Conservation (phyloP, 2,797 vertebrate species). For the Setipinna tenuifilis region DNA sequence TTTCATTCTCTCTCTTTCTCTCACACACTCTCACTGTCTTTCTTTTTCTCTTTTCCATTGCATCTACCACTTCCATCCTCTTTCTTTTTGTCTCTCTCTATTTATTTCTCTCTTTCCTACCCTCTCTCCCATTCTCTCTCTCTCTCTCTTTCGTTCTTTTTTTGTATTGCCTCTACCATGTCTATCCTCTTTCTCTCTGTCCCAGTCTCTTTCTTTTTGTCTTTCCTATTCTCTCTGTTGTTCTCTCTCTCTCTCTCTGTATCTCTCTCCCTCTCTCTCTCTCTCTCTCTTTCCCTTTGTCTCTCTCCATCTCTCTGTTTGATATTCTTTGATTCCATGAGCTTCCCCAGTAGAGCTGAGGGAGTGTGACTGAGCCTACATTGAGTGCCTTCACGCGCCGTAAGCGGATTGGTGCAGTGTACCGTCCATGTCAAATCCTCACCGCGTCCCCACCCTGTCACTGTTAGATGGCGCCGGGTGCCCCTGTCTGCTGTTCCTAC, state of each 20-base stretch:
- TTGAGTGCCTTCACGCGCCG: background rate
- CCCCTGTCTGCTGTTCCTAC: background rate
- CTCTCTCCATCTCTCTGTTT: background rate
- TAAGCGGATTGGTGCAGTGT: conserved; percentile 10
- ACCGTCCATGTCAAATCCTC: conserved; percentile 3
- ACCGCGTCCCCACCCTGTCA: background rate
- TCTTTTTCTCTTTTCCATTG: background rate
- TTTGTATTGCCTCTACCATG: no score
- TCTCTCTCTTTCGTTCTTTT: no score
- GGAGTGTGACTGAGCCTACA: background rate
- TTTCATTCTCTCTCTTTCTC: background rate
- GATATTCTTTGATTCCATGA: background rate
- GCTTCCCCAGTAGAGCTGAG: background rate
- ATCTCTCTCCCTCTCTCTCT: no score
- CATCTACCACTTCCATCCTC: no score
- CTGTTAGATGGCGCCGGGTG: background rate
- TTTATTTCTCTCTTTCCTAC: no score
- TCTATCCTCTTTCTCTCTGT: background rate
- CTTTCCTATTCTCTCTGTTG: background rate
- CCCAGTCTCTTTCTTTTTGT: background rate
- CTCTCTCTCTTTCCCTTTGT: no score
- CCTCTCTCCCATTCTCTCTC: no score
- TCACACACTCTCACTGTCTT: background rate
- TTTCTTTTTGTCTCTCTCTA: no score
- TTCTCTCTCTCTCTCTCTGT: no score